These are phyloP conservation scores for Drosophila pandora DNA, from an alignment of 1,140 invertebrate genomes.

Conservation along the genomic window DNA sequence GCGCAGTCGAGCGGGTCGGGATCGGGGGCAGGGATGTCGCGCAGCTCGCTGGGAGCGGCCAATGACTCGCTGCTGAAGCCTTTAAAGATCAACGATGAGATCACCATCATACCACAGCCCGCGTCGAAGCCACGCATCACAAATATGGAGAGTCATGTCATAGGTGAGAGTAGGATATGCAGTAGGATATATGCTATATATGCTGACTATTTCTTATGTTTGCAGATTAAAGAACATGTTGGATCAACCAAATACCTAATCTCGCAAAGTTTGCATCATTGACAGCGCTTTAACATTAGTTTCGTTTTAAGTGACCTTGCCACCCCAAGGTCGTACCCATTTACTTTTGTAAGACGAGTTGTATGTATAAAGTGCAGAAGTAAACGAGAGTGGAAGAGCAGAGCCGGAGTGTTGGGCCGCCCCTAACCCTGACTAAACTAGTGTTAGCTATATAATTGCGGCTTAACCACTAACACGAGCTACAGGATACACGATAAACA, in stretches of 20 bases:
- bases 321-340: slow-evolving; percentile 29
- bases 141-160: slow-evolving; percentile 84
- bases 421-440: slow-evolving; percentile 20
- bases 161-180: slow-evolving; percentile 59
- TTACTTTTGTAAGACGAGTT: slow-evolving; percentile 43
- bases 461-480: slow-evolving; percentile 28
- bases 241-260: slow-evolving; percentile 76
- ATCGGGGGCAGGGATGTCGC: slow-evolving; percentile 45
- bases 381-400: slow-evolving; percentile 2
- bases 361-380: slow-evolving; percentile 16
- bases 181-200: background rate
- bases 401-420: background rate
- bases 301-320: slow-evolving; percentile 44
- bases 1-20: slow-evolving; percentile 51
- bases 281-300: slow-evolving; percentile 70
- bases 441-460: slow-evolving; percentile 7
- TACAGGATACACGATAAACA: slow-evolving; percentile 50
- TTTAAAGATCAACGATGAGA: slow-evolving; percentile 95
- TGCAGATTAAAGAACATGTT: slow-evolving; percentile 67
- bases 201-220: background rate
- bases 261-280: slow-evolving; percentile 72
- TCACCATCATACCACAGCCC: slow-evolving; percentile 95
- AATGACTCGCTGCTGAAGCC: slow-evolving; percentile 91
- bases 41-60: slow-evolving; percentile 63
- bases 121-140: slow-evolving; percentile 84